A percentile compares a stretch with the other conserved stretches of the same genome.
phyloP scores from a whole-genome alignment of 2,888 invertebrate genomes.

The Diarsia rubi region DNA sequence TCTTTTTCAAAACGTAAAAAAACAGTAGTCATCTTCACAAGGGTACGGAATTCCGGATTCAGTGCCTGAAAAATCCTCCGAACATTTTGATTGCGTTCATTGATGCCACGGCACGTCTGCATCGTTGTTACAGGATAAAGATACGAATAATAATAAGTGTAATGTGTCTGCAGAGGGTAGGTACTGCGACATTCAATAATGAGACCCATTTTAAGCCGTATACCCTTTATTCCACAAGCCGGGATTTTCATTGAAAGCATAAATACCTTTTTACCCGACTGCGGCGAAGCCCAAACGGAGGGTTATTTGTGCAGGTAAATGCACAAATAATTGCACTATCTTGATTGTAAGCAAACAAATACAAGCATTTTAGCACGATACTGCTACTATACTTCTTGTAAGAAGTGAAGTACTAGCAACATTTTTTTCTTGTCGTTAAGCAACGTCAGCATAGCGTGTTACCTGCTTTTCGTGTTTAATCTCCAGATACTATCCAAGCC shows the following conservation, averaged over 20 bases:
- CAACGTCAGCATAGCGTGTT: conserved; percentile 55
- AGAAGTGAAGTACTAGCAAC: conserved; percentile 3
- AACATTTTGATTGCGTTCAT: conserved; percentile 10
- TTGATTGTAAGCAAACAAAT: not conserved
- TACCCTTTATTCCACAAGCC: not conserved
- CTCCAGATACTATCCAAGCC: conserved; percentile 39
- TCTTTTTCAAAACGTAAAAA: not conserved
- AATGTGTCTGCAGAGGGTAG: not conserved
- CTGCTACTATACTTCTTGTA: not conserved
- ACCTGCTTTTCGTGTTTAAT: conserved; percentile 50
- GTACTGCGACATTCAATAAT: not conserved
- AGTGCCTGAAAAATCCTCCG: not conserved
- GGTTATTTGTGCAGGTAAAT: not conserved
- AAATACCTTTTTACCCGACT: not conserved
- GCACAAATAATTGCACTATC: not conserved
- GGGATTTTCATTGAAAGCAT: not conserved
- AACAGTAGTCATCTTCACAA: not conserved
- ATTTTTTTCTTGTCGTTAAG: conserved; percentile 41
- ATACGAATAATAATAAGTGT: not conserved
- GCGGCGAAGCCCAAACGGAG: too few relatives aligned
- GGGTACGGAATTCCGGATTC: too few relatives aligned
- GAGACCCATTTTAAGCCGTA: not conserved
- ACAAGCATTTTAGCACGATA: not conserved
- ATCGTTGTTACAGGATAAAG: not conserved
- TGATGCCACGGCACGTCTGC: conserved; percentile 18